phyloP scores from a whole-genome alignment of 2,888 invertebrate species.

The Ephialtes manifestator region DNA sequence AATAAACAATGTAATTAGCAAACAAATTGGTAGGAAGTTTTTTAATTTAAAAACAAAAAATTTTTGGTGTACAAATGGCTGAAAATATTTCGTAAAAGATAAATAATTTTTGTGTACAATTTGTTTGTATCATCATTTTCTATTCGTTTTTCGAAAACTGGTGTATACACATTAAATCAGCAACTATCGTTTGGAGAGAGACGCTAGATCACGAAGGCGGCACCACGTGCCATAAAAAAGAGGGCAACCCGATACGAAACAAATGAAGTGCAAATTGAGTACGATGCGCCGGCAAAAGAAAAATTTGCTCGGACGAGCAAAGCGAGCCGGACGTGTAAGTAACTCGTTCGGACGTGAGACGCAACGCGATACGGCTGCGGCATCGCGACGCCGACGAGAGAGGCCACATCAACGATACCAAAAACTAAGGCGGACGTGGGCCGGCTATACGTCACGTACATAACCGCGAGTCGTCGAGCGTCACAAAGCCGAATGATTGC shows the following conservation, averaged over 20 bases:
- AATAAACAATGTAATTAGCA: no score
- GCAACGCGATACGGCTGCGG: constrained; percentile 84
- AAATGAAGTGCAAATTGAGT: constrained; percentile 85
- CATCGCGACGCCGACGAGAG: constrained; percentile 68
- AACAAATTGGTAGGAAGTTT: no score
- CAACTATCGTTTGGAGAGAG: not conserved
- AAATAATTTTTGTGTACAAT: no score
- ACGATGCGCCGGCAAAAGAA: constrained; percentile 76
- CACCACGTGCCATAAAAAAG: constrained; percentile 80
- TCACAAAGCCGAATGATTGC: constrained; percentile 29
- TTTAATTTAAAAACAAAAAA: no score
- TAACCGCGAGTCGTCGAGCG: constrained; percentile 50
- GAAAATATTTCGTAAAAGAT: no score
- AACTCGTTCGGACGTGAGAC: constrained; percentile 81
- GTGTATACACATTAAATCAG: not conserved
- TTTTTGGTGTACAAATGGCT: no score
- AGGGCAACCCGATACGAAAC: constrained; percentile 83
- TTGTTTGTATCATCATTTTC: no score
- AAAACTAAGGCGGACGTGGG: constrained; percentile 37
- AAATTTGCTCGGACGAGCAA: constrained; percentile 72
- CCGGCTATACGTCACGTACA: constrained; percentile 45
- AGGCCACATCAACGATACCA: constrained; percentile 48
- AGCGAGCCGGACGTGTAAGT: constrained; percentile 76
- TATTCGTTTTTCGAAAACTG: not conserved
- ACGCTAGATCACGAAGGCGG: not conserved